Evolutionary conservation across 2,888 invertebrate species (phyloP).

Genomic region (Lepidonotus clava): DNA sequence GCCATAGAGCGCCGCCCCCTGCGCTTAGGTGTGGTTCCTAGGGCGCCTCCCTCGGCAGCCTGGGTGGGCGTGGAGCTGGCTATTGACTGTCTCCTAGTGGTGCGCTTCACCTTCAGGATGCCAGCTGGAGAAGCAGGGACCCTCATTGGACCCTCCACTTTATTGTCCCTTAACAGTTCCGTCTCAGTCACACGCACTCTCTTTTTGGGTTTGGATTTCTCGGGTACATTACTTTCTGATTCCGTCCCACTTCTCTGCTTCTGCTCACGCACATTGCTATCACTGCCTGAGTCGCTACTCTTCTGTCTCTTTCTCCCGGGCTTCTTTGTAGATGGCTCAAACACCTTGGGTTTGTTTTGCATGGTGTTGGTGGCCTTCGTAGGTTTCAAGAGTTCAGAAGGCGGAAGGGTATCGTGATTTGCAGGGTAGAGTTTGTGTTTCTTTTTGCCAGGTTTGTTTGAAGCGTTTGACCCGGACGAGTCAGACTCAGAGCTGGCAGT

Average conservation of each 20-base stretch:
- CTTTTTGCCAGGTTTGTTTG: conserved; percentile 20
- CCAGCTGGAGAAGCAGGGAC: background rate
- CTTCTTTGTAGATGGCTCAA: background rate
- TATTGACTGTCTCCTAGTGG: conserved; percentile 5
- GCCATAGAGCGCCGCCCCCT: background rate
- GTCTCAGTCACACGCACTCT: background rate
- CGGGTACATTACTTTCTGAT: too few relatives aligned
- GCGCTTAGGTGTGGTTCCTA: background rate
- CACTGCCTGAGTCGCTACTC: background rate
- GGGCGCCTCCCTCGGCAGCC: background rate
- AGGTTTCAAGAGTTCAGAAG: conserved; percentile 11
- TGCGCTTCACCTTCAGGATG: background rate
- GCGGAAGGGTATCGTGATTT: background rate
- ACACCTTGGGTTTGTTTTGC: background rate
- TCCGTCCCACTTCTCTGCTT: background rate
- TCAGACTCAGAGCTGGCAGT: conserved; percentile 40
- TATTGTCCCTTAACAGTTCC: background rate
- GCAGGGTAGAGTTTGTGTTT: conserved; percentile 43
- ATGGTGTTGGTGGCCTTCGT: conserved; percentile 8
- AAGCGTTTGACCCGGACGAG: background rate
- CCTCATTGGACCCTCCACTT: background rate
- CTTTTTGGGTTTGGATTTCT: background rate
- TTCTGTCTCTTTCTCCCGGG: background rate
- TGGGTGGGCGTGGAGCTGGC: background rate
- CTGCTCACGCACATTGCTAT: background rate